phyloP scores from a whole-genome alignment of 1,140 invertebrate genomes.

The Cryptotermes secundus region DNA sequence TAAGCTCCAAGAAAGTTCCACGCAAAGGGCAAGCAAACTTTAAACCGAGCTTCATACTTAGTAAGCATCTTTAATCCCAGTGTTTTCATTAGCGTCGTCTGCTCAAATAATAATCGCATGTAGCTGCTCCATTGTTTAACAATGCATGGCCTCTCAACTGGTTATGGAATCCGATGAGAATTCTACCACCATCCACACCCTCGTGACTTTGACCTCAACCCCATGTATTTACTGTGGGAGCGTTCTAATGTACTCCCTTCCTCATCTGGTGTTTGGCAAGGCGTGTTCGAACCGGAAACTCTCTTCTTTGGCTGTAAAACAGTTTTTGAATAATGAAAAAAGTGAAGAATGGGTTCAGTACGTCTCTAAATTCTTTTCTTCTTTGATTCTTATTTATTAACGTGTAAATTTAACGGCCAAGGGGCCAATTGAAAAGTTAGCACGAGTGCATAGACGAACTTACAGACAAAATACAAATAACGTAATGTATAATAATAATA shows the following conservation, averaged over 20 bases:
- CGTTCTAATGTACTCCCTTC: not conserved
- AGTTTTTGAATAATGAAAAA: too few relatives aligned
- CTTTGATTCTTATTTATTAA: too few relatives aligned
- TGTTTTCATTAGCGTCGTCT: not conserved
- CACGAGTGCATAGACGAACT: too few relatives aligned
- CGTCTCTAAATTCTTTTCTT: too few relatives aligned
- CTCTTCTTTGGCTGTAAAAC: too few relatives aligned
- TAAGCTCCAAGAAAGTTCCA: slow-evolving; percentile 3
- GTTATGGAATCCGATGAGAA: not conserved
- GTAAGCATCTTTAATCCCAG: not conserved
- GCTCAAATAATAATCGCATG: not conserved
- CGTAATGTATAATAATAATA: too few relatives aligned
- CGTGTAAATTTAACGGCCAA: too few relatives aligned
- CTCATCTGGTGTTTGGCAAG: not conserved
- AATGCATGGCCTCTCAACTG: not conserved
- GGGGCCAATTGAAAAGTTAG: too few relatives aligned
- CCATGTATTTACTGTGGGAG: not conserved
- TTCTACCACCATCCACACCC: not conserved
- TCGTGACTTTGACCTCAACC: not conserved
- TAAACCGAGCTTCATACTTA: not conserved
- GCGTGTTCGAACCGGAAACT: not conserved
- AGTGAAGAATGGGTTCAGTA: too few relatives aligned
- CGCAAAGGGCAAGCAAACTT: not conserved
- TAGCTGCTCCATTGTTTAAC: slow-evolving; percentile 7
- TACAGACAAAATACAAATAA: too few relatives aligned